Percentiles rank a stretch among this genome's conserved stretches.
Conservation (phyloP, 1,140 invertebrate genomes). For the Cydia splendana region DNA sequence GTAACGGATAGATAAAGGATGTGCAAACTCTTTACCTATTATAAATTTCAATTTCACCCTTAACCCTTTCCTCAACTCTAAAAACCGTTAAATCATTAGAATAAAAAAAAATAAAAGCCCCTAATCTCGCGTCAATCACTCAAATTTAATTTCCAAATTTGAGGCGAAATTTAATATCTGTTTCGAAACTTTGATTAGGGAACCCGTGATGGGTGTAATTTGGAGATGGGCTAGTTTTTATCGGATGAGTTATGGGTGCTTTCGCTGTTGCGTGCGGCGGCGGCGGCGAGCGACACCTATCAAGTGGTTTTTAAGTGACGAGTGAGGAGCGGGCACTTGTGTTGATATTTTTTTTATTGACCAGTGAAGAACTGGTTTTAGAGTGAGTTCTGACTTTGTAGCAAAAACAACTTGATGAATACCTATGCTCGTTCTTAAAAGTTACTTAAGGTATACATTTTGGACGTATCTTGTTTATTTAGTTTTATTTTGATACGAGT, state of each 20-base stretch:
- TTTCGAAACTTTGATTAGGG: background rate
- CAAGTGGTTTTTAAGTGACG: background rate
- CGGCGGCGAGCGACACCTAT: background rate
- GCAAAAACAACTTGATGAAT: too few species aligned
- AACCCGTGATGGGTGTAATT: slow-evolving; percentile 9
- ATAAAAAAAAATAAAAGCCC: background rate
- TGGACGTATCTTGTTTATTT: too few species aligned
- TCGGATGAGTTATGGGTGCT: background rate
- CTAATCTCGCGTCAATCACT: slow-evolving; percentile 11
- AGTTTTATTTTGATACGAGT: too few species aligned
- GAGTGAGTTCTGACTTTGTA: too few species aligned
- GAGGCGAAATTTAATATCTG: slow-evolving; percentile 15
- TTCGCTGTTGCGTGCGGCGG: slow-evolving; percentile 7
- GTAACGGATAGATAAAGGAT: too few species aligned
- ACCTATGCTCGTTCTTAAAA: too few species aligned
- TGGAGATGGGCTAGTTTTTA: slow-evolving; percentile 15
- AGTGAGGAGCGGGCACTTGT: background rate
- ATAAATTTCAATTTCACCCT: background rate
- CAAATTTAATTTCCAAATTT: slow-evolving; percentile 11
- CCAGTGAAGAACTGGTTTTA: too few species aligned
- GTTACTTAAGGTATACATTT: too few species aligned
- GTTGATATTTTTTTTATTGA: background rate
- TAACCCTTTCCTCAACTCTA: background rate
- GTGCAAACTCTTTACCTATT: too few species aligned
- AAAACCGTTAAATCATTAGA: background rate